Evolutionary conservation across 2,113 vertebrate genomes (phyloP).

Genomic region (Turdus rufiventris): DNA sequence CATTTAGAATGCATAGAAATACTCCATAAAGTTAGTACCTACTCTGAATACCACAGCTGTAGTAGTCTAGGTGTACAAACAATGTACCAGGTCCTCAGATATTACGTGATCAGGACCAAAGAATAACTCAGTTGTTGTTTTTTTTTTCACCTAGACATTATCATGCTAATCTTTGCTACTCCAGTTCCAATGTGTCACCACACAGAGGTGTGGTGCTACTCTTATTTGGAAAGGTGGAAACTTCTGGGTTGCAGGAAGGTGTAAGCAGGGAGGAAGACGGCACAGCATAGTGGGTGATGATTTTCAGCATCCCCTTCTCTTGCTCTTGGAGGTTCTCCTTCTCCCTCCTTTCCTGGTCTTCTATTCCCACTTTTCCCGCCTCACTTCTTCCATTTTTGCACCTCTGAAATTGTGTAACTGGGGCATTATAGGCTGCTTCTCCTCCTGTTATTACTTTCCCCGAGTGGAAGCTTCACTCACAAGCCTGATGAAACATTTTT

Average conservation of each 20-base stretch:
- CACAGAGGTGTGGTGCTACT: not conserved
- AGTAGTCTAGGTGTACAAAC: not conserved
- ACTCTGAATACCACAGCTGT: not conserved
- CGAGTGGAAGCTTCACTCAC: conserved; percentile 21
- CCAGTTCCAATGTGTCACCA: not conserved
- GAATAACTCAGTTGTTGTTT: not conserved
- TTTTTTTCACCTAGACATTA: not conserved
- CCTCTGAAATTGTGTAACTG: conserved; percentile 44
- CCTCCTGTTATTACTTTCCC: conserved; percentile 33
- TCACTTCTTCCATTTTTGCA: conserved; percentile 16
- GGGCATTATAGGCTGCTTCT: conserved; percentile 5
- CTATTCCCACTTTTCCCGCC: not conserved
- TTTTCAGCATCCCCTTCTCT: not conserved
- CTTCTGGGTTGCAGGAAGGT: not conserved
- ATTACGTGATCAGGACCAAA: fast-evolving
- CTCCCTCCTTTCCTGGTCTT: not conserved
- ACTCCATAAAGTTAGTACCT: not conserved
- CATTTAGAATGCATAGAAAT: not conserved
- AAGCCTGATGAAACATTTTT: conserved; percentile 14
- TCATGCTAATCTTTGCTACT: not conserved
- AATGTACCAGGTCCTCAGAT: not conserved
- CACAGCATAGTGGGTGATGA: not conserved
- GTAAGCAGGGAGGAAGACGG: not conserved
- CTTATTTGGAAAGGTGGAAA: not conserved
- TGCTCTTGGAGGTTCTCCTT: not conserved